Conservation (phyloP, 2,888 invertebrate species). For the Chouioia cunea region DNA sequence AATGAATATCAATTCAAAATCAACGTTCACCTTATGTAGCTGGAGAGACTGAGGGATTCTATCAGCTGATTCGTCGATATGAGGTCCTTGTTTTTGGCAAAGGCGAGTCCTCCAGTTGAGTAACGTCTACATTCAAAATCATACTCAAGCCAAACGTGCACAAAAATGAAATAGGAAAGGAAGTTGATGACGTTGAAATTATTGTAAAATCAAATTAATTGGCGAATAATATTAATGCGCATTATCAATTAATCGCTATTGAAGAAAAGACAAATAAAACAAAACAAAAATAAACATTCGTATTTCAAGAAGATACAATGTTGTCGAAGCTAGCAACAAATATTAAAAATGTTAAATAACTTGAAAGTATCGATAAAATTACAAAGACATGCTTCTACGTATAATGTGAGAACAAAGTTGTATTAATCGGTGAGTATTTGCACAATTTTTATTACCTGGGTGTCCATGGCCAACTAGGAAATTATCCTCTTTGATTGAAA, state of each 20-base stretch:
- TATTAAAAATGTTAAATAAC: constrained; percentile 39
- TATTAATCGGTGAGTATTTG: constrained; percentile 32
- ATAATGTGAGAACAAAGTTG: constrained; percentile 34
- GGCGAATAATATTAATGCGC: constrained; percentile 41
- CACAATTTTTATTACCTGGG: constrained; percentile 43
- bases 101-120: constrained; percentile 63
- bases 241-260: constrained; percentile 24
- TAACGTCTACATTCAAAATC: constrained; percentile 61
- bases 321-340: constrained; percentile 40
- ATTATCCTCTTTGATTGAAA: constrained; percentile 48
- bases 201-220: constrained; percentile 41
- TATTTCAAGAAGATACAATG: constrained; percentile 45
- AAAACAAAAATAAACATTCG: too few species aligned
- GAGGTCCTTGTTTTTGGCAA: constrained; percentile 64
- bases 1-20: constrained; percentile 26
- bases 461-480: constrained; percentile 50
- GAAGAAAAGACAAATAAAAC: constrained; percentile 26
- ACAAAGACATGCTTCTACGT: constrained; percentile 36
- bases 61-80: constrained; percentile 63
- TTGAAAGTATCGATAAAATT: constrained; percentile 34
- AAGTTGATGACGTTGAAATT: constrained; percentile 41
- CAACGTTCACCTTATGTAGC: constrained; percentile 61
- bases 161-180: constrained; percentile 47
- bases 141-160: constrained; percentile 56
- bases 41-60: constrained; percentile 65